Percentiles rank a stretch among this genome's conserved stretches.
These are phyloP conservation scores for Plemyria rubiginata DNA, from an alignment of 2,888 invertebrate species.

Conservation along the genomic window DNA sequence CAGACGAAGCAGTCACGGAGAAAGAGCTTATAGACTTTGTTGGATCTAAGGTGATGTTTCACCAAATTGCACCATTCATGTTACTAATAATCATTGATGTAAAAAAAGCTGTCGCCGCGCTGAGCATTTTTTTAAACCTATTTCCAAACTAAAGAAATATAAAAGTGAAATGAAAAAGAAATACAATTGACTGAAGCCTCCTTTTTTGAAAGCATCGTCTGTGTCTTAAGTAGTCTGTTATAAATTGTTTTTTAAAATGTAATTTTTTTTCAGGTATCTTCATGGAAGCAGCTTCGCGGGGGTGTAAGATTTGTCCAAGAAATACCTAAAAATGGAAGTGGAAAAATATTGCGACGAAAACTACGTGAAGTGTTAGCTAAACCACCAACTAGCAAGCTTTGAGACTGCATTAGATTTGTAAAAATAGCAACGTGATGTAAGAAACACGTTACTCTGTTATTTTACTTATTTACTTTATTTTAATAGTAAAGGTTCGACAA, in stretches of 20 bases:
- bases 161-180: too few species aligned
- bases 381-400: constrained; percentile 37
- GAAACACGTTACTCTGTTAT: neutral
- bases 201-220: too few species aligned
- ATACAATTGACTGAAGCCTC: too few species aligned
- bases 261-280: constrained; percentile 74
- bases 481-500: neutral
- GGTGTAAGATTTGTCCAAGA: constrained; percentile 89
- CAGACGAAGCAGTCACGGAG: constrained; percentile 52
- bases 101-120: too few species aligned
- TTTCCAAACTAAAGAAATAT: too few species aligned
- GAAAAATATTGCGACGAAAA: constrained; percentile 89
- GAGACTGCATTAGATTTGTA: constrained; percentile 3
- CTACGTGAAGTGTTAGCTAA: constrained; percentile 61
- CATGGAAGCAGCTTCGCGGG: constrained; percentile 89
- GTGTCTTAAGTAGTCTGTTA: too few species aligned
- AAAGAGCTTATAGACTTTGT: constrained; percentile 62
- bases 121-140: too few species aligned
- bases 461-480: too few species aligned
- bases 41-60: constrained; percentile 51
- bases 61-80: too few species aligned
- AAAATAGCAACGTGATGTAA: neutral
- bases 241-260: neutral
- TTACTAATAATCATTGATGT: too few species aligned
- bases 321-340: constrained; percentile 90